Evolutionary conservation across 2,888 invertebrate species (phyloP).

Genomic region (Amphimallon solstitiale): DNA sequence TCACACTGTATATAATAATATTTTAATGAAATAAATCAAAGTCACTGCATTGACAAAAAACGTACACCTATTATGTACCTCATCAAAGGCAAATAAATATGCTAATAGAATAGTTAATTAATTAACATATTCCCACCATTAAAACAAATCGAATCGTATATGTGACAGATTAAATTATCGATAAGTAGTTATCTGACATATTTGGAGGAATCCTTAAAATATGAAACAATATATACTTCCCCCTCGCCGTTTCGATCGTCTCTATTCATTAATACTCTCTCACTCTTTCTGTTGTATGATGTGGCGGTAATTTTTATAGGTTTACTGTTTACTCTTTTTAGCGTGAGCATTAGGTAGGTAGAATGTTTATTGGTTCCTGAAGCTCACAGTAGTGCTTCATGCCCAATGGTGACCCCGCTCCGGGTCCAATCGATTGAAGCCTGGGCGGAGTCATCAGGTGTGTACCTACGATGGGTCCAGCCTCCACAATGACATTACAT

Average conservation of each 20-base stretch:
- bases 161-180: constrained; percentile 27
- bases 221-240: constrained; percentile 27
- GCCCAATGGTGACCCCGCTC: constrained; percentile 54
- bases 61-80: no score
- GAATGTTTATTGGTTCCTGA: constrained; percentile 47
- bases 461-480: constrained; percentile 35
- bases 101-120: not conserved
- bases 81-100: not conserved
- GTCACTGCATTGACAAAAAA: no score
- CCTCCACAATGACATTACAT: constrained; percentile 38
- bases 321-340: constrained; percentile 38
- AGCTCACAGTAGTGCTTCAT: constrained; percentile 47
- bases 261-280: constrained; percentile 23
- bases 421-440: constrained; percentile 54
- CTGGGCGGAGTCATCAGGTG: constrained; percentile 48
- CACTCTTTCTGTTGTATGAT: constrained; percentile 18
- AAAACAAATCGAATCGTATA: constrained; percentile 9
- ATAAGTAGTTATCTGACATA: constrained; percentile 28
- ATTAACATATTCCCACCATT: constrained; percentile 14
- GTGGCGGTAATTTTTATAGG: constrained; percentile 30
- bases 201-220: constrained; percentile 29
- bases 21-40: no score
- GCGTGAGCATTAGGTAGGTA: constrained; percentile 39
- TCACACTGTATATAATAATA: no score
- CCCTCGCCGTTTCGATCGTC: not conserved